phyloP scores from a whole-genome alignment of 2,797 vertebrate species.

The Uromys caudimaculatus region DNA sequence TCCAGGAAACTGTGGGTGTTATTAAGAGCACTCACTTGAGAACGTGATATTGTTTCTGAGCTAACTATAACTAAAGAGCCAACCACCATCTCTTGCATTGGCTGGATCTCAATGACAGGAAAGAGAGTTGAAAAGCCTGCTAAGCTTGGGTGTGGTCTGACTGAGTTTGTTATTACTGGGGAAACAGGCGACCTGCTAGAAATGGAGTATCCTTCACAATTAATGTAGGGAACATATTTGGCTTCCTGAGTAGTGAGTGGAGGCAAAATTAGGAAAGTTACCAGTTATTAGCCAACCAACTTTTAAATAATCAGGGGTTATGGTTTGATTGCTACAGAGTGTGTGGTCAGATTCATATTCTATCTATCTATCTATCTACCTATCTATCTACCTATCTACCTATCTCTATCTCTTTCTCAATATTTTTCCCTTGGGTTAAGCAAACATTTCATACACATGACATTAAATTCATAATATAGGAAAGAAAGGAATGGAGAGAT shows the following conservation, averaged over 20 bases:
- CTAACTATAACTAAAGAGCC: not conserved
- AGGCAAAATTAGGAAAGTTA: not conserved
- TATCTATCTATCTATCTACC: not conserved
- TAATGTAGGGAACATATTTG: not conserved
- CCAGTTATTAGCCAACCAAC: not conserved
- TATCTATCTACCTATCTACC: not conserved
- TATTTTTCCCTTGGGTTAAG: not conserved
- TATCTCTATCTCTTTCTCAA: not conserved
- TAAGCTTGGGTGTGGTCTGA: not conserved
- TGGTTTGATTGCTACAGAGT: not conserved
- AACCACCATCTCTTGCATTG: not conserved
- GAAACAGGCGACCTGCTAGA: not conserved
- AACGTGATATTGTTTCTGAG: not conserved
- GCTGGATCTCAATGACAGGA: not conserved
- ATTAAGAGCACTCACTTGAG: not conserved
- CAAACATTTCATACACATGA: conserved; percentile 8
- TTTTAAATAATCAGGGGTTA: not conserved
- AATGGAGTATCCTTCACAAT: not conserved
- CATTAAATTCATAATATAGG: not conserved
- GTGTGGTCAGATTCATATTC: not conserved
- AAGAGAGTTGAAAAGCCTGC: not conserved
- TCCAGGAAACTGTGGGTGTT: not conserved
- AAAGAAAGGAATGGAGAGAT: not conserved
- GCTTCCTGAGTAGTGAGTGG: not conserved
- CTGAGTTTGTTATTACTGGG: not conserved